These are phyloP conservation scores for Adelosebastes latens DNA, from an alignment of 2,797 vertebrate species.

Conservation along the genomic window DNA sequence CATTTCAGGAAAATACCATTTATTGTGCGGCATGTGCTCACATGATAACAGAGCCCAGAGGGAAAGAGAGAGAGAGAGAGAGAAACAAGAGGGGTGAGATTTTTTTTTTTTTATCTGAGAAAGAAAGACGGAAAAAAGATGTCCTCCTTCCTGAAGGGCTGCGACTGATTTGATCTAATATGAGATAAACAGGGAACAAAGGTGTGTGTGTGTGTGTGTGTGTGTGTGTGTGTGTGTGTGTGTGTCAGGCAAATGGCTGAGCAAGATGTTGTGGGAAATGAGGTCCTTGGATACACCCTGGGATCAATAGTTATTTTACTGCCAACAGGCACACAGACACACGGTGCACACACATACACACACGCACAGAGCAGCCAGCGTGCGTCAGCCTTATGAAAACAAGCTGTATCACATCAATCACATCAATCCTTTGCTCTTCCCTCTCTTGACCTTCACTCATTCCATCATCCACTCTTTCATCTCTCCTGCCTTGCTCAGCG, in stretches of 20 bases:
- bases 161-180: constrained; percentile 44
- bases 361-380: constrained; percentile 16
- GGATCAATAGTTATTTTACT: constrained; percentile 54
- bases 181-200: constrained; percentile 32
- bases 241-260: constrained; percentile 13
- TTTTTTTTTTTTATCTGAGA: neutral
- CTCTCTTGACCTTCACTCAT: constrained; percentile 76
- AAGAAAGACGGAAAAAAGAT: constrained; percentile 2
- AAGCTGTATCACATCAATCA: constrained; percentile 76
- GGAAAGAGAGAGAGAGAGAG: neutral
- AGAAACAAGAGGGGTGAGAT: neutral
- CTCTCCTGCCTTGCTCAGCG: constrained; percentile 54
- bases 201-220: neutral
- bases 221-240: constrained; percentile 11
- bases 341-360: constrained; percentile 1
- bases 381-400: constrained; percentile 68
- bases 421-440: constrained; percentile 64
- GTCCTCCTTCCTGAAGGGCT: constrained; percentile 14
- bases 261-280: constrained; percentile 31
- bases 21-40: constrained; percentile 14
- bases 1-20: constrained; percentile 32
- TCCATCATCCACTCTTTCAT: constrained; percentile 75
- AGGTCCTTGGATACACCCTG: constrained; percentile 39
- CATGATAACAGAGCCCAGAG: constrained; percentile 13
- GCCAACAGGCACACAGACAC: neutral